Conservation (phyloP, 2,113 vertebrate genomes). For the Myrmecophaga tridactyla region DNA sequence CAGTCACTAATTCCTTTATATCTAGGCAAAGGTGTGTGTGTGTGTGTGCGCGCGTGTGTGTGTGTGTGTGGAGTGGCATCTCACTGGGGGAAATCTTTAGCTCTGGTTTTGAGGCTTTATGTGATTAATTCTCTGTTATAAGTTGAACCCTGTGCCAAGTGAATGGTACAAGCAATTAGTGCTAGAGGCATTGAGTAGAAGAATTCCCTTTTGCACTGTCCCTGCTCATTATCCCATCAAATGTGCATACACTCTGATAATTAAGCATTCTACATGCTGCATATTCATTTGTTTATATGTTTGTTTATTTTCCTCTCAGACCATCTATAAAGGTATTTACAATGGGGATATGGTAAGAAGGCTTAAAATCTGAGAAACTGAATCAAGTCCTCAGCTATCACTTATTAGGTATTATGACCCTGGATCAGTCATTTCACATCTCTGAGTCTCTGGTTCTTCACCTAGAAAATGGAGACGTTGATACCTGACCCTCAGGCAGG, state of each 20-base stretch:
- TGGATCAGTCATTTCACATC: background rate
- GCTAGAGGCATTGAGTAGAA: background rate
- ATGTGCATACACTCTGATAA: background rate
- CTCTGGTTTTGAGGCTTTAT: constrained; percentile 7
- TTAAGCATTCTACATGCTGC: background rate
- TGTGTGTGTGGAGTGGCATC: too few species aligned
- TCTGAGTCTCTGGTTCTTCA: background rate
- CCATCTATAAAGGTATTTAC: background rate
- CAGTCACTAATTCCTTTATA: background rate
- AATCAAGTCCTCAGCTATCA: background rate
- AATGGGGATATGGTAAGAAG: background rate
- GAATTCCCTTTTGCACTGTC: background rate
- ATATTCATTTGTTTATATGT: background rate
- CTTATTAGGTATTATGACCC: background rate
- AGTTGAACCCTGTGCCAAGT: background rate
- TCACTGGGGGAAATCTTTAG: background rate
- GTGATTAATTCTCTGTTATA: background rate
- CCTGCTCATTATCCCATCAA: background rate
- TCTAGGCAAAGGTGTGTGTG: background rate
- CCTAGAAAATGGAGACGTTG: background rate
- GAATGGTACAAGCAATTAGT: background rate
- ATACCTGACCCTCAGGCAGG: background rate
- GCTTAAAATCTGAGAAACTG: background rate
- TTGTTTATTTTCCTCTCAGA: background rate
- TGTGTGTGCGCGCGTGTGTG: too few species aligned